Base-by-base conservation (phyloP, 2,888 invertebrate species). In the Meandrusa payeni region DNA sequence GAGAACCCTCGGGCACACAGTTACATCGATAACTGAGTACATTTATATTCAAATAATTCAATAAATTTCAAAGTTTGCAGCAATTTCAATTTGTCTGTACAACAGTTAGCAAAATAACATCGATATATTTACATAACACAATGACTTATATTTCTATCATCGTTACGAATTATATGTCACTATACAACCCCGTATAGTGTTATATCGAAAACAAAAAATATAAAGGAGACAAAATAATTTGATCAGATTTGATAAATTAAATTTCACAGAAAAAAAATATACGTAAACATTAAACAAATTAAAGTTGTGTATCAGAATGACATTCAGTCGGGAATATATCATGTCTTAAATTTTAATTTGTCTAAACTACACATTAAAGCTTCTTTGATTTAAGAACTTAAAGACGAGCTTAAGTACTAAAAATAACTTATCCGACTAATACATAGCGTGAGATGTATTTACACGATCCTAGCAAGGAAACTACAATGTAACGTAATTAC, bases 301-400 rank as follows among this genome's bases (percentile, higher is more conserved):
- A 20, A 38, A 40, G 32, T 11, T 20, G 11, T 29, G 2, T 29
- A 3, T 7, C 19, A 31, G 20, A 32, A 10, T 9, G 13, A 40
- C 39, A 26, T 32, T 19, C 17, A 19, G 24, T 32, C 26, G 10
- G 7, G 7, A 27, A 26, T 20, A 28, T n/a, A 17, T 29, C 22
- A 42, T 19, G 22, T 29, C 41, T 22, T 34, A 42, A 34, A 28
- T 22, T n/a, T n/a, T 17, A 27, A 9, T 2, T 28, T 7, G 7
- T 44, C 26, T 69, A 59, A 59, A 61, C 69, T 72, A 77, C 41
- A 70, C 61, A 64, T 83, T 85, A 83, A 85, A 85, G 83, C 83
- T 83, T 77, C 73, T 72, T 82, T 76, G 69, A 69, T 70, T 80
- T 69, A 68, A 64, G 59, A 68, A 72, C 67, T 74, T 72, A 74